A percentile compares a stretch with the other conserved stretches of the same genome.
These are phyloP conservation scores for Psittacus erithacus DNA, from an alignment of 2,113 vertebrate species.

Conservation along the genomic window DNA sequence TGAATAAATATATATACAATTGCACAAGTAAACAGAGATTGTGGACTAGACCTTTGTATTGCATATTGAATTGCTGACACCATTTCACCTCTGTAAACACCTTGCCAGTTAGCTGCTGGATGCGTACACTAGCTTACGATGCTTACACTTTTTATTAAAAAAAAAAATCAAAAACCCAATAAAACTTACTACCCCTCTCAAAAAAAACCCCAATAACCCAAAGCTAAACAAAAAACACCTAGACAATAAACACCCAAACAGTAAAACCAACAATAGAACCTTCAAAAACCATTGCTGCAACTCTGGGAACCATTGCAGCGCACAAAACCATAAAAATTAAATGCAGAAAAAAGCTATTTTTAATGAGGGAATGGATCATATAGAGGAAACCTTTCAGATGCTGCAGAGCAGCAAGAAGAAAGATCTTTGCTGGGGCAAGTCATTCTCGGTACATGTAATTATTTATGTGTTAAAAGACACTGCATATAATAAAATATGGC, in stretches of 20 bases:
- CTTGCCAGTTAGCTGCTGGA: background rate
- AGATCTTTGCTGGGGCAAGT: background rate
- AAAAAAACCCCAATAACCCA: background rate
- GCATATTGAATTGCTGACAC: background rate
- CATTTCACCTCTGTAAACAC: background rate
- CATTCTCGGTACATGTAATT: background rate
- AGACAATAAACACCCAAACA: too few species aligned
- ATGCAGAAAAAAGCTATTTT: background rate
- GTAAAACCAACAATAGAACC: background rate
- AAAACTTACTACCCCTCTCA: fast-evolving
- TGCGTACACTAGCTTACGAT: background rate
- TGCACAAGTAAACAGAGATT: background rate
- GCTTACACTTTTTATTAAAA: background rate
- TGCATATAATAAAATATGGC: background rate
- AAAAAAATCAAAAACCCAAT: background rate
- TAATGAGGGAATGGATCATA: background rate
- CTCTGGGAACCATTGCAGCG: background rate
- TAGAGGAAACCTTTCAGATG: background rate
- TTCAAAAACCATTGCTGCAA: background rate
- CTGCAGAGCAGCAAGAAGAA: background rate
- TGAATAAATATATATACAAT: background rate
- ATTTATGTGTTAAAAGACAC: background rate
- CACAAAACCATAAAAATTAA: background rate
- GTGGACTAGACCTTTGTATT: background rate
- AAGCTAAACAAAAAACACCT: background rate